These are phyloP conservation scores for Notamacropus eugenii DNA, from an alignment of 2,797 vertebrate genomes.

Conservation along the genomic window DNA sequence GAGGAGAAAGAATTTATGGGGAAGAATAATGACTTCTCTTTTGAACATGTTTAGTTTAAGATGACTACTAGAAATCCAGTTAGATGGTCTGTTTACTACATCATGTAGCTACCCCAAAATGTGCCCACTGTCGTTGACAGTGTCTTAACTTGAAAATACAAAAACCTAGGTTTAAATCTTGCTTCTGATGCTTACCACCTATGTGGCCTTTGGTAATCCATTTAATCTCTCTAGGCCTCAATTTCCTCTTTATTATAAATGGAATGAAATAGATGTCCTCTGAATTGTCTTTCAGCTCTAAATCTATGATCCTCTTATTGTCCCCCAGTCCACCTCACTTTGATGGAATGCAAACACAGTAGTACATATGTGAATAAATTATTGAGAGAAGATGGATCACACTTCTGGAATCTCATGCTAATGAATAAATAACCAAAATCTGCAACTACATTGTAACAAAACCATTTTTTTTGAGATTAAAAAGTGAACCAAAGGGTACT, in stretches of 20 bases:
- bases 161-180: background rate
- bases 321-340: background rate
- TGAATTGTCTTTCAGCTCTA: background rate
- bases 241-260: background rate
- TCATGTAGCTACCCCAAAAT: no score
- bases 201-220: background rate
- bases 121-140: no score
- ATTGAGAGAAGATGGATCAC: background rate
- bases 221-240: background rate
- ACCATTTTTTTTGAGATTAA: slow-evolving; percentile 44
- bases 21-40: no score
- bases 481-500: slow-evolving; percentile 36
- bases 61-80: no score
- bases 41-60: no score
- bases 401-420: slow-evolving; percentile 21
- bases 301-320: background rate
- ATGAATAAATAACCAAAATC: slow-evolving; percentile 2
- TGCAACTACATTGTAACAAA: background rate
- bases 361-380: background rate
- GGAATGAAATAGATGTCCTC: background rate
- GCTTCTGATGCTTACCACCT: background rate
- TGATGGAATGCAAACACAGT: background rate
- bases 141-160: background rate
- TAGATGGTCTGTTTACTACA: no score
- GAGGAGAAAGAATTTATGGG: no score